Conservation (phyloP, 2,888 invertebrate genomes). For the Drosophila ezoana region DNA sequence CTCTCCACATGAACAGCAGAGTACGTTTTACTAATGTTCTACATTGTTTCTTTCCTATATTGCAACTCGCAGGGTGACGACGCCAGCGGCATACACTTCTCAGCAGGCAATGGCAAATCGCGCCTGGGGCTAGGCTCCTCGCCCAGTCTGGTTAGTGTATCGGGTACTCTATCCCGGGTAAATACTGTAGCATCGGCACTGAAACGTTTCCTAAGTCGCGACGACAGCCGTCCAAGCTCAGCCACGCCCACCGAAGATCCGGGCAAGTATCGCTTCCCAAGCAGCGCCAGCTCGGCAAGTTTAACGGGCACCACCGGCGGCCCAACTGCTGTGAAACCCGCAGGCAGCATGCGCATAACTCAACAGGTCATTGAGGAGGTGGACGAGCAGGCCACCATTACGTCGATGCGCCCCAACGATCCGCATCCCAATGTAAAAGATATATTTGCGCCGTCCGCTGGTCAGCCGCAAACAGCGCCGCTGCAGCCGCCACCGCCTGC, state of each 20-base stretch:
- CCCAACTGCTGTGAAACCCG: constrained; percentile 61
- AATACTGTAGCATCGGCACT: constrained; percentile 92
- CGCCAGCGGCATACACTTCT: constrained; percentile 91
- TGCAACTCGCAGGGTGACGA: constrained; percentile 87
- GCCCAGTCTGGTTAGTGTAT: constrained; percentile 84
- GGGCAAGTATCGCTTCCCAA: constrained; percentile 83
- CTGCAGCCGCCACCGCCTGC: constrained; percentile 45
- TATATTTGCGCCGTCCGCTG: constrained; percentile 85
- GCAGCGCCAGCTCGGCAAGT: constrained; percentile 83
- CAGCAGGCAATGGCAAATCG: constrained; percentile 87
- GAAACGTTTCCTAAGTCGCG: constrained; percentile 91
- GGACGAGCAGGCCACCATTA: constrained; percentile 93
- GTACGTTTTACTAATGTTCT: constrained; percentile 10
- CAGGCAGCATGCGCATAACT: constrained; percentile 88
- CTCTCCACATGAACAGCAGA: not conserved
- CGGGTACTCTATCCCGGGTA: constrained; percentile 88
- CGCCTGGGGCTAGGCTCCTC: constrained; percentile 86
- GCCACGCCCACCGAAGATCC: constrained; percentile 83
- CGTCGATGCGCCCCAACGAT: constrained; percentile 88
- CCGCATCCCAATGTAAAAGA: constrained; percentile 88
- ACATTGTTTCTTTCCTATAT: not conserved
- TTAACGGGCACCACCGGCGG: constrained; percentile 61
- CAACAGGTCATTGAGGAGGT: constrained; percentile 91
- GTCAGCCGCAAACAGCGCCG: constrained; percentile 13
- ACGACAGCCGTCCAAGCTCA: constrained; percentile 86